Percentiles rank a stretch among this genome's conserved stretches.
These are phyloP conservation scores for Anseranas semipalmata DNA, from an alignment of 2,113 vertebrate genomes.

Conservation along the genomic window DNA sequence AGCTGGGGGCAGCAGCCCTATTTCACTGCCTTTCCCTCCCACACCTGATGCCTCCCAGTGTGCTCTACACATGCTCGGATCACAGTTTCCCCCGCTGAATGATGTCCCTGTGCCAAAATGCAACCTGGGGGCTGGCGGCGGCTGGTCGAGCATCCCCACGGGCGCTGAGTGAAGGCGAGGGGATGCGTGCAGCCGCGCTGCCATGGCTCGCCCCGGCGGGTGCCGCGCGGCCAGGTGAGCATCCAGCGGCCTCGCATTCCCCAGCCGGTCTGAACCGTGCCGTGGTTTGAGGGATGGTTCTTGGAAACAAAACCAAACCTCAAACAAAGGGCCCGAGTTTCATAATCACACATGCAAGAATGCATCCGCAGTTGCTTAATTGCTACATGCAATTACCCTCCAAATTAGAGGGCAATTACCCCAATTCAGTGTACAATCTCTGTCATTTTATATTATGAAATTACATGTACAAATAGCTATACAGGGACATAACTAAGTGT, in stretches of 20 bases:
- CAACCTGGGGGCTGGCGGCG: background rate
- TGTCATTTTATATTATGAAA: conserved; percentile 59
- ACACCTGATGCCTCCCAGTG: background rate
- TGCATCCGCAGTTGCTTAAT: conserved; percentile 70
- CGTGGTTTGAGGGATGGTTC: background rate
- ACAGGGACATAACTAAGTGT: conserved; percentile 63
- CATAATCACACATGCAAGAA: conserved; percentile 61
- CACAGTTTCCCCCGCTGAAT: accelerated
- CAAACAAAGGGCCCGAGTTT: conserved; percentile 58
- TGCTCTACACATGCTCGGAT: accelerated
- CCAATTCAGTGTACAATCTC: conserved; percentile 65
- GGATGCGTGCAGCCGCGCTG: accelerated
- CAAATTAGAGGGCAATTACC: conserved; percentile 74
- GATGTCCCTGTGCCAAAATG: background rate
- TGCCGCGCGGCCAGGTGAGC: background rate
- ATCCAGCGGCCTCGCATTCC: background rate
- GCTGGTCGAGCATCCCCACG: background rate
- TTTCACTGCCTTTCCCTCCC: background rate
- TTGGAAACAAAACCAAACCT: conserved; percentile 54
- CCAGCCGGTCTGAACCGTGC: background rate
- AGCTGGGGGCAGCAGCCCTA: background rate
- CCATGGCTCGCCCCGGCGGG: background rate
- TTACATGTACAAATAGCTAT: conserved; percentile 65
- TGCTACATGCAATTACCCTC: conserved; percentile 68
- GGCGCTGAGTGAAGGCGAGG: background rate